Conservation (phyloP, 2,797 vertebrate species). For the Pseudocheirus occidentalis region DNA sequence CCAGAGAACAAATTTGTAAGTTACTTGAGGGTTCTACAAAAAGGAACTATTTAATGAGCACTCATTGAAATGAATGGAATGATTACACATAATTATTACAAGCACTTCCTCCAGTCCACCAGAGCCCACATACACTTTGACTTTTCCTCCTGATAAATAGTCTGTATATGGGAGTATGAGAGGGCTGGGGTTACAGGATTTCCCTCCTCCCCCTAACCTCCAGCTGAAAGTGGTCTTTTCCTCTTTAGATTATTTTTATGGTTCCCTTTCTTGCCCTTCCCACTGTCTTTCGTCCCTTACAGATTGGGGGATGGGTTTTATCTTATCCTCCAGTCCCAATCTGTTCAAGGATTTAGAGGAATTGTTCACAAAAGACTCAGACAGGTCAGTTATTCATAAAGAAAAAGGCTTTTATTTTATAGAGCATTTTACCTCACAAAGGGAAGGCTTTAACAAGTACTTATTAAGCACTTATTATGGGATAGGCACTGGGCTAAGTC, state of each 20-base stretch:
- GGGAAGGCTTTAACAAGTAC: background rate
- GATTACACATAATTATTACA: background rate
- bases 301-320: background rate
- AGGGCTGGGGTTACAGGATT: background rate
- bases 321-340: background rate
- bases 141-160: background rate
- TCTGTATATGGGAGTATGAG: too few species aligned
- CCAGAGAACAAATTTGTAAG: background rate
- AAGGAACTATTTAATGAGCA: background rate
- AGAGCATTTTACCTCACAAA: background rate
- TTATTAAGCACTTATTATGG: background rate
- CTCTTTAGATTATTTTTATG: background rate
- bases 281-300: background rate
- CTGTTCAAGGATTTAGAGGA: background rate
- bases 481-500: background rate
- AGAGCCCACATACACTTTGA: background rate
- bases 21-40: background rate
- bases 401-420: background rate
- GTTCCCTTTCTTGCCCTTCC: background rate
- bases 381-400: background rate
- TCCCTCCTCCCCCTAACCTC: background rate
- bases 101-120: background rate
- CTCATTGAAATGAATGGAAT: background rate
- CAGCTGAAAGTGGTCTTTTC: background rate
- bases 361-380: background rate